Conservation (phyloP, 2,797 vertebrate genomes). For the Crax fasciolata region DNA sequence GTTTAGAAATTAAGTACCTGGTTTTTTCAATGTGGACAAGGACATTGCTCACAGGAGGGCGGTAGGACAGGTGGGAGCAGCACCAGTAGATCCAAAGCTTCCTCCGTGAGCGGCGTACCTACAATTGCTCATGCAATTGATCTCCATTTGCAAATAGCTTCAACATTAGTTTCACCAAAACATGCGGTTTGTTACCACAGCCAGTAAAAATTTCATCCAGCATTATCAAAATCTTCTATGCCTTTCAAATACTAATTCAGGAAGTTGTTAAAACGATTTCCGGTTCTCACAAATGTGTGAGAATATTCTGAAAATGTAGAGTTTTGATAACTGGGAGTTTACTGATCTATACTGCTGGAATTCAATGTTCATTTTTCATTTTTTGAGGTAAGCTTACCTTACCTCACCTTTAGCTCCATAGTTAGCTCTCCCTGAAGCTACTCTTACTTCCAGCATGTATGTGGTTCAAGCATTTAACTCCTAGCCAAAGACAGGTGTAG, state of each 20-base stretch:
- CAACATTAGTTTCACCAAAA: neutral
- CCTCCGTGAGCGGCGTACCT: neutral
- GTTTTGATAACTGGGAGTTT: neutral
- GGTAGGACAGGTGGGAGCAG: neutral
- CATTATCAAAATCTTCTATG: neutral
- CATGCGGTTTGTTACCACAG: rapidly evolving
- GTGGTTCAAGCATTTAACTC: neutral
- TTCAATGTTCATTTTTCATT: neutral
- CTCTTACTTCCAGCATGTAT: neutral
- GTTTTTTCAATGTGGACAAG: neutral
- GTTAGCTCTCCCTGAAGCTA: neutral
- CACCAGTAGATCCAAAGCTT: neutral
- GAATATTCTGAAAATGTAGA: neutral
- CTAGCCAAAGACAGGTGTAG: neutral
- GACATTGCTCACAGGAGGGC: neutral
- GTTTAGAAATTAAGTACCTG: neutral
- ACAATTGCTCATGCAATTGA: neutral
- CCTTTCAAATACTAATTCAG: neutral
- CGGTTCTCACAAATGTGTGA: neutral
- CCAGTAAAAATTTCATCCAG: neutral
- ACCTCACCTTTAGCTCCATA: neutral
- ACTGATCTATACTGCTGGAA: neutral
- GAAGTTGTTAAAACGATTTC: neutral
- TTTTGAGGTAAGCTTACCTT: neutral
- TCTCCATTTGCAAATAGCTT: neutral